These are phyloP conservation scores for Cyprinodon diabolis DNA, from an alignment of 2,797 vertebrate species.

Conservation along the genomic window DNA sequence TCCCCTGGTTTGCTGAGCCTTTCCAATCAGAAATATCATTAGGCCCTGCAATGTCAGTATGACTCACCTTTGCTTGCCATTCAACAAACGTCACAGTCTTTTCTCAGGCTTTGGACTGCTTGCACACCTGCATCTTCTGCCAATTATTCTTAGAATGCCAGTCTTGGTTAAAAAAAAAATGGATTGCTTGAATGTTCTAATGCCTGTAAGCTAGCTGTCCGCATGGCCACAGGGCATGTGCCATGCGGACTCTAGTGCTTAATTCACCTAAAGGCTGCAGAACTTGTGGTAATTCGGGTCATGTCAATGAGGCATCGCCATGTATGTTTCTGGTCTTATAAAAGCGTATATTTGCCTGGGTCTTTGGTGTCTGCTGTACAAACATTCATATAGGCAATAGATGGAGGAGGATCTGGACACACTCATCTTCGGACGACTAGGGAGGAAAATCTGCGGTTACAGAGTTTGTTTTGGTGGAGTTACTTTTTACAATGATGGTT, in stretches of 20 bases:
- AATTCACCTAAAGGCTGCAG: conserved; percentile 57
- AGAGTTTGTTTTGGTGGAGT: conserved; percentile 11
- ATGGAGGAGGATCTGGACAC: conserved; percentile 43
- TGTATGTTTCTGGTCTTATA: too few species aligned
- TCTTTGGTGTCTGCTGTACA: conserved; percentile 33
- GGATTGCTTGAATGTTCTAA: conserved; percentile 13
- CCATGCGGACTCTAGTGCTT: conserved; percentile 20
- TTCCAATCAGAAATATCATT: conserved; percentile 68
- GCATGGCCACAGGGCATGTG: conserved; percentile 52
- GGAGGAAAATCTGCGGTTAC: conserved; percentile 19
- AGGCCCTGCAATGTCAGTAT: conserved; percentile 58
- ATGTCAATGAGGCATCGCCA: conserved; percentile 58
- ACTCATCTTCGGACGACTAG: conserved; percentile 15
- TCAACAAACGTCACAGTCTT: conserved; percentile 63
- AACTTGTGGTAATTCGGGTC: conserved; percentile 40
- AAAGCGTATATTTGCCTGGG: conserved; percentile 20
- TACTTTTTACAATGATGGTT: neutral
- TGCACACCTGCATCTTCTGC: conserved; percentile 72
- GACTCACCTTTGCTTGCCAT: conserved; percentile 79
- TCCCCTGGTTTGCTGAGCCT: conserved; percentile 46
- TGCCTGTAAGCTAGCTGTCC: conserved; percentile 46
- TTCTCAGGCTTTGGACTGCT: conserved; percentile 47
- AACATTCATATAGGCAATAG: conserved; percentile 43
- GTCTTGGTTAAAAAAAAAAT: conserved; percentile 32
- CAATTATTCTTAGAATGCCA: conserved; percentile 70